These are phyloP conservation scores for Rhodinocichla rosea DNA, from an alignment of 2,113 vertebrate species.

Conservation along the genomic window DNA sequence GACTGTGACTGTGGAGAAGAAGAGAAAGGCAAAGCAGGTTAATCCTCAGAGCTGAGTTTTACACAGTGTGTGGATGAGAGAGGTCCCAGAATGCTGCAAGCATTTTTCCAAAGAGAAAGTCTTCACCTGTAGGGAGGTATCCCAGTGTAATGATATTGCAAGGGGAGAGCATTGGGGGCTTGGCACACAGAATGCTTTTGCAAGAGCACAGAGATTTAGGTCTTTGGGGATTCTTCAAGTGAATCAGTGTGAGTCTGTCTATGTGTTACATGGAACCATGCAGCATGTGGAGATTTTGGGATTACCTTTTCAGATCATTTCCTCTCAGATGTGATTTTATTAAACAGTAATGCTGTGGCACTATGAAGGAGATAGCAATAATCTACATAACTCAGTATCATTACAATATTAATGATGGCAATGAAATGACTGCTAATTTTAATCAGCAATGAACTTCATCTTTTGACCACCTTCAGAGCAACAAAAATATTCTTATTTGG, in stretches of 20 bases:
- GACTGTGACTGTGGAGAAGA: background rate
- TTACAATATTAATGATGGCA: background rate
- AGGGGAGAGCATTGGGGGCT: background rate
- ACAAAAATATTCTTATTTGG: background rate
- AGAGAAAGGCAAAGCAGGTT: background rate
- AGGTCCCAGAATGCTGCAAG: background rate
- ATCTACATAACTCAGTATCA: background rate
- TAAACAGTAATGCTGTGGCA: background rate
- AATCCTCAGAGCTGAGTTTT: background rate
- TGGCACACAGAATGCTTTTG: background rate
- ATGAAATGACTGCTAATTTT: background rate
- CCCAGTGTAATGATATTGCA: background rate
- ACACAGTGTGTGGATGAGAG: accelerated
- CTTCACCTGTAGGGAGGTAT: background rate
- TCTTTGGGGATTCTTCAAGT: background rate
- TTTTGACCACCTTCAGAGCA: background rate
- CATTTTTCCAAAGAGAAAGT: background rate
- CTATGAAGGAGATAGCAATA: background rate
- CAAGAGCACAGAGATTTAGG: background rate
- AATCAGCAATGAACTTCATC: background rate
- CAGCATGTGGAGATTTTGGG: background rate
- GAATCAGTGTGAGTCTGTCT: background rate
- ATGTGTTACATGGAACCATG: background rate
- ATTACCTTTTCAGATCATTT: background rate
- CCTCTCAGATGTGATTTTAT: background rate